These are phyloP conservation scores for Philonicus albiceps DNA, from an alignment of 2,888 invertebrate species.

Conservation along the genomic window DNA sequence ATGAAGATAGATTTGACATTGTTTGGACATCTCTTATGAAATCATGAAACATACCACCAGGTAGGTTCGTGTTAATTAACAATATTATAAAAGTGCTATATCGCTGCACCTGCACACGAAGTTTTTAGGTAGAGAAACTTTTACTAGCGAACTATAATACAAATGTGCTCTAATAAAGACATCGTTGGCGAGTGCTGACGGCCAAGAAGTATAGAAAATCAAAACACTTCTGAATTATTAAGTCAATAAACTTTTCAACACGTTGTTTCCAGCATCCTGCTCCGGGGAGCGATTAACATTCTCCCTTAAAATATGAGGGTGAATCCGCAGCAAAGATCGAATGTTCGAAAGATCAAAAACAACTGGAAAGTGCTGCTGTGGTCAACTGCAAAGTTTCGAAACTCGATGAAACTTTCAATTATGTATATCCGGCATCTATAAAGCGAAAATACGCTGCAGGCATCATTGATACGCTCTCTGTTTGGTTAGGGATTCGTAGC, in stretches of 20 bases:
- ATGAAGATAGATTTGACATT: constrained; percentile 40
- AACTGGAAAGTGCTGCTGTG: neutral
- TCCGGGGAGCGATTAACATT: neutral
- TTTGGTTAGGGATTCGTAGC: constrained; percentile 14
- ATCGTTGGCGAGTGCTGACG: neutral
- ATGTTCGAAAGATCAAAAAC: neutral
- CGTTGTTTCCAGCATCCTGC: neutral
- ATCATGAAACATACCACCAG: neutral
- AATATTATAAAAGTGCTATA: neutral
- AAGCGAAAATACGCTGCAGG: neutral
- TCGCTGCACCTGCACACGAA: neutral
- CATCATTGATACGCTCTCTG: neutral
- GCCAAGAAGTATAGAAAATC: neutral
- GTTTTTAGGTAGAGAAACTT: neutral
- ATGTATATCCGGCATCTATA: constrained; percentile 12
- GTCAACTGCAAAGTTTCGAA: constrained; percentile 6
- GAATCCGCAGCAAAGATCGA: neutral
- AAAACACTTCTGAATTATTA: neutral
- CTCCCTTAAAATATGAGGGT: neutral
- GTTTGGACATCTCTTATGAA: neutral
- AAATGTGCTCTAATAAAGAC: neutral
- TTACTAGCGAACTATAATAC: neutral
- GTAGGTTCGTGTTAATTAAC: neutral
- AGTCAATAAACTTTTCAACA: neutral
- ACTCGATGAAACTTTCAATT: constrained; percentile 23